Conservation (phyloP, 2,113 vertebrate species). For the Clarias batrachus region DNA sequence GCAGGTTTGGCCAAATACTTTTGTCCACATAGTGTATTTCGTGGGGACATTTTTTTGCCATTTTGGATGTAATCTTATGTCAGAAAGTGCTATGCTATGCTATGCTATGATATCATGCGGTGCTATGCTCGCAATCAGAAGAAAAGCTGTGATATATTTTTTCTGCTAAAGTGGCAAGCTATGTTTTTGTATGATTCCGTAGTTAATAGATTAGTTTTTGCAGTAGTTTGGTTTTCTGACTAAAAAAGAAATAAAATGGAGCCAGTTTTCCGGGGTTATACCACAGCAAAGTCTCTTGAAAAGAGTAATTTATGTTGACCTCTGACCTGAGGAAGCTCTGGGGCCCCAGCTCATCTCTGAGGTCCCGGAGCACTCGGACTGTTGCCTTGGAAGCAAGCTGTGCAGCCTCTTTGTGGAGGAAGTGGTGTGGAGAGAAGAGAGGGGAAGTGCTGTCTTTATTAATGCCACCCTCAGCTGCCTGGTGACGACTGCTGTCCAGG, state of each 20-base stretch:
- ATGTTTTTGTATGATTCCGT: neutral
- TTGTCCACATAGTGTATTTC: too few species aligned
- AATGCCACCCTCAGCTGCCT: slow-evolving; percentile 78
- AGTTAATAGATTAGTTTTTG: neutral
- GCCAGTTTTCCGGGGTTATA: neutral
- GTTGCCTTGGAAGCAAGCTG: slow-evolving; percentile 76
- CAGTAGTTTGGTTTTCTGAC: neutral
- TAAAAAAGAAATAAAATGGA: neutral
- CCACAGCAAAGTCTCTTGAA: neutral
- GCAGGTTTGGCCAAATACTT: too few species aligned
- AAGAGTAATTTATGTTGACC: slow-evolving; percentile 14
- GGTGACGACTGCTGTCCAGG: slow-evolving; percentile 75
- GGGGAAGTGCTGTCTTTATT: slow-evolving; percentile 84
- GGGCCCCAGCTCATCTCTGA: slow-evolving; percentile 72
- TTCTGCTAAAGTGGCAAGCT: too few species aligned
- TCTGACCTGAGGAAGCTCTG: slow-evolving; percentile 74
- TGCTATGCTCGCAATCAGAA: too few species aligned
- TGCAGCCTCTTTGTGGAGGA: slow-evolving; percentile 76
- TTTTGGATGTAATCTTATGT: neutral
- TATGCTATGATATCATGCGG: too few species aligned
- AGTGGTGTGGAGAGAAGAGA: slow-evolving; percentile 81
- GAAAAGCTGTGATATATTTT: too few species aligned
- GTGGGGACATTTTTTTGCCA: too few species aligned
- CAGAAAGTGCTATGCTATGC: neutral
- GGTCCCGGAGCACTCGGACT: slow-evolving; percentile 71